Conservation (phyloP, 2,888 invertebrate species). For the Lysandra bellargus region DNA sequence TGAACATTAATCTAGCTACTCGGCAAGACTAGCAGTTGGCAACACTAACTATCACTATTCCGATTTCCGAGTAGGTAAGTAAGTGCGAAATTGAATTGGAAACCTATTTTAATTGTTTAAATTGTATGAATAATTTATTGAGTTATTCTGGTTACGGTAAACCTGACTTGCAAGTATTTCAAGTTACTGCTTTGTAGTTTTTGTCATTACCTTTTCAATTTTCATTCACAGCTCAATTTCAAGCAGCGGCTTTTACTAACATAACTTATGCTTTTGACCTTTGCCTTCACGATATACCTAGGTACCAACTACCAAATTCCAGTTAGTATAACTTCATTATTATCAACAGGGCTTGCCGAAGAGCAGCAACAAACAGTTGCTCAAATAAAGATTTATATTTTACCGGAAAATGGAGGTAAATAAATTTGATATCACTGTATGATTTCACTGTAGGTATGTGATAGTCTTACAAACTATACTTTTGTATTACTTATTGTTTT, state of each 20-base stretch:
- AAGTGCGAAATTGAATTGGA: not conserved
- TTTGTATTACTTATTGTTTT: constrained; percentile 39
- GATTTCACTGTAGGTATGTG: not conserved
- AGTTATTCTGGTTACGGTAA: not conserved
- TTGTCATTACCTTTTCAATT: not conserved
- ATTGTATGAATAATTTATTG: not conserved
- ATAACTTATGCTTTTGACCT: not conserved
- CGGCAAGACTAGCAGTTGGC: too few species aligned
- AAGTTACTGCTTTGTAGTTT: not conserved
- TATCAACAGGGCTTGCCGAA: not conserved
- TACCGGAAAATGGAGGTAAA: constrained; percentile 19
- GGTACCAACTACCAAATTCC: not conserved
- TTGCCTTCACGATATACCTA: not conserved
- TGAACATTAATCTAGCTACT: too few species aligned
- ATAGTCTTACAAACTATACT: not conserved
- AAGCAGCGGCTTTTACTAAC: not conserved
- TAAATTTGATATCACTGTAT: constrained; percentile 23
- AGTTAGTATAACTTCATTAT: not conserved
- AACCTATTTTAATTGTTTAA: not conserved
- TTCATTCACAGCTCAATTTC: not conserved
- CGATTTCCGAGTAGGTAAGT: not conserved
- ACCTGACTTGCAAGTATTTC: constrained; percentile 26
- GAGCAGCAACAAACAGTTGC: not conserved
- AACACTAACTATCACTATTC: too few species aligned
- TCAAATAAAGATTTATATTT: not conserved